Conservation (phyloP, 2,797 vertebrate genomes). For the Choloepus didactylus region DNA sequence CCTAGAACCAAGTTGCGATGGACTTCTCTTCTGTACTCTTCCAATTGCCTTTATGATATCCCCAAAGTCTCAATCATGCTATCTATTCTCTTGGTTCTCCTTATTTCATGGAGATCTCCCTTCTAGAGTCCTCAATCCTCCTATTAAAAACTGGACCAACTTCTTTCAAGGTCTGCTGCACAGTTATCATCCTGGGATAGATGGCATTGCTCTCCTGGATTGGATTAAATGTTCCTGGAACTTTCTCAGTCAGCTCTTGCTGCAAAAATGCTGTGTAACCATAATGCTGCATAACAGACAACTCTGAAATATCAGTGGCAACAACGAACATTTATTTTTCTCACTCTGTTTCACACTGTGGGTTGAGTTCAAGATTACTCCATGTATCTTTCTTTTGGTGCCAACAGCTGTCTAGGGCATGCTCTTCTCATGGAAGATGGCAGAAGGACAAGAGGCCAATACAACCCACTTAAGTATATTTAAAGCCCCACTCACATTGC, state of each 20-base stretch:
- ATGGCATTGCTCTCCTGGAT: background rate
- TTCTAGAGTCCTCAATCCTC: background rate
- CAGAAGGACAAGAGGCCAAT: background rate
- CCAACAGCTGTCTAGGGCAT: background rate
- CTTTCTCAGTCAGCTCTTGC: background rate
- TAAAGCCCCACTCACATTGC: background rate
- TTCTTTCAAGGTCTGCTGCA: background rate
- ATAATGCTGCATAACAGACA: background rate
- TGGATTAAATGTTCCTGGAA: background rate
- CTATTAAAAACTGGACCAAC: background rate
- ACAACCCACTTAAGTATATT: background rate
- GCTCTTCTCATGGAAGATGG: background rate
- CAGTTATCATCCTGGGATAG: background rate
- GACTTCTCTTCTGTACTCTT: background rate
- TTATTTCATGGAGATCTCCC: background rate
- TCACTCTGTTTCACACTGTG: background rate
- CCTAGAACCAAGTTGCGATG: background rate
- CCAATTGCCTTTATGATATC: background rate
- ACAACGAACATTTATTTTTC: background rate
- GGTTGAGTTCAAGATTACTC: background rate
- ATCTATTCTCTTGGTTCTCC: background rate
- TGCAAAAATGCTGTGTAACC: background rate
- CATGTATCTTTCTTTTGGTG: background rate
- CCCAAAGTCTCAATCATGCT: background rate
- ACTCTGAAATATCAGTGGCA: background rate